Evolutionary conservation across 2,113 vertebrate genomes (phyloP).

Genomic region (Lepus americanus): DNA sequence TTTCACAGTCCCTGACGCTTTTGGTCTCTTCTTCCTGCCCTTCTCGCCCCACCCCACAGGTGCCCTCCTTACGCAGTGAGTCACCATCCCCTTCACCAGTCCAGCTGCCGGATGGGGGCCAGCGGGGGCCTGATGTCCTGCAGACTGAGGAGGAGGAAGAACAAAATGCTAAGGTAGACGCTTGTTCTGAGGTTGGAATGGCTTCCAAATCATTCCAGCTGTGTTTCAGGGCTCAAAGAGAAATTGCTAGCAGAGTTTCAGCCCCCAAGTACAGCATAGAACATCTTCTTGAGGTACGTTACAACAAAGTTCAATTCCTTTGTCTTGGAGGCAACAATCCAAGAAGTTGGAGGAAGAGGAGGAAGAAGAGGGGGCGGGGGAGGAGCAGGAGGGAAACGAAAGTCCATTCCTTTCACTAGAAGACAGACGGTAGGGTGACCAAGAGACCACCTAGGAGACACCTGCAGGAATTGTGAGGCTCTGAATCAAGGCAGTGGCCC

Average conservation of each 20-base stretch:
- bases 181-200: background rate
- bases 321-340: background rate
- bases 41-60: no score
- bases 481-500: background rate
- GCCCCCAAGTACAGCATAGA: background rate
- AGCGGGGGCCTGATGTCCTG: background rate
- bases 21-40: background rate
- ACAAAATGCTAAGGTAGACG: background rate
- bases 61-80: background rate
- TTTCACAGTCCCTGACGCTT: background rate
- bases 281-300: background rate
- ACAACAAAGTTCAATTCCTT: background rate
- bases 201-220: background rate
- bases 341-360: background rate
- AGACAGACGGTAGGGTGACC: background rate
- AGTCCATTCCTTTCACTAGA: background rate
- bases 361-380: background rate
- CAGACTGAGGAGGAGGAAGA: background rate
- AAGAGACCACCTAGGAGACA: background rate
- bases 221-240: background rate
- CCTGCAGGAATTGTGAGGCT: background rate
- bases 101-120: no score
- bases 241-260: background rate
- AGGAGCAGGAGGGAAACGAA: background rate
- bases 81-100: background rate